Evolutionary conservation across 2,888 invertebrate species (phyloP).

Genomic region (Trypoxylon attenuatum): DNA sequence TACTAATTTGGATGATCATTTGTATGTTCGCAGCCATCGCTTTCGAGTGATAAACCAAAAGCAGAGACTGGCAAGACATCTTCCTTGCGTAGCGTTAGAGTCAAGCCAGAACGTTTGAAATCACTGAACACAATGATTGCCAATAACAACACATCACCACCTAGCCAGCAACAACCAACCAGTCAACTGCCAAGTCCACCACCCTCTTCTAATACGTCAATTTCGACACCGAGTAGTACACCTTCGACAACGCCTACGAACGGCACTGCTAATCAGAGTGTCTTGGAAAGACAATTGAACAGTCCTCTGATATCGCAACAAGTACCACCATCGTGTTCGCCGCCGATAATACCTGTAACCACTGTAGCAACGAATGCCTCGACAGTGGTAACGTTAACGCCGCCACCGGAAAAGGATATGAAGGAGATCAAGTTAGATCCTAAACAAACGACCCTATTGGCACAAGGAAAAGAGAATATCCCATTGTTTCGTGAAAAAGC

Average conservation of each 20-base stretch:
- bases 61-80: conserved; percentile 75
- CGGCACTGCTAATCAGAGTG: conserved; percentile 58
- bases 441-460: conserved; percentile 71
- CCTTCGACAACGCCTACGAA: conserved; percentile 68
- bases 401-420: conserved; percentile 73
- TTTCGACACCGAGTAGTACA: conserved; percentile 67
- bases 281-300: conserved; percentile 69
- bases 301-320: conserved; percentile 60
- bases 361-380: conserved; percentile 68
- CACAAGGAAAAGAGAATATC: conserved; percentile 78
- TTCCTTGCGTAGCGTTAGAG: conserved; percentile 80
- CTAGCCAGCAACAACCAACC: conserved; percentile 60
- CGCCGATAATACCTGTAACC: conserved; percentile 60
- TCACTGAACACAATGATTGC: conserved; percentile 71
- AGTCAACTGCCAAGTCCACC: conserved; percentile 69
- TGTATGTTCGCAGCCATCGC: conserved; percentile 66
- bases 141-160: conserved; percentile 56
- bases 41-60: conserved; percentile 70
- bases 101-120: conserved; percentile 78
- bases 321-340: conserved; percentile 63
- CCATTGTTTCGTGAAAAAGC: conserved; percentile 73
- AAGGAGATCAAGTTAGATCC: conserved; percentile 69
- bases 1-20: no score
- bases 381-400: conserved; percentile 74
- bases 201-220: conserved; percentile 65